These are phyloP conservation scores for Trachemys scripta DNA, from an alignment of 2,113 vertebrate genomes.

Conservation along the genomic window DNA sequence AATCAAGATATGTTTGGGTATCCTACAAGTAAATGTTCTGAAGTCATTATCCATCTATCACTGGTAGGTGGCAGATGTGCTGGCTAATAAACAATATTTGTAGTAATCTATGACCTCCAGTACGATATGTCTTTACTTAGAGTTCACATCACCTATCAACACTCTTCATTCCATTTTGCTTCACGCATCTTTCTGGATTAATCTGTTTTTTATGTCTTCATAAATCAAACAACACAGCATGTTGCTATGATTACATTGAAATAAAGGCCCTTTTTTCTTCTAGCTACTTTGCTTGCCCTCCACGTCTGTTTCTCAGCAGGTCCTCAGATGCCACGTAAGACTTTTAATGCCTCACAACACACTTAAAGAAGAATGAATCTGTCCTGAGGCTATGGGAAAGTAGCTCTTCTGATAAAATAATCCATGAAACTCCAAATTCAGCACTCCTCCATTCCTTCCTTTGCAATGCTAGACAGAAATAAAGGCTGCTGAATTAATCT, in stretches of 20 bases:
- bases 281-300: slow-evolving; percentile 54
- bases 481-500: slow-evolving; percentile 40
- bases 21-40: not conserved
- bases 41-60: not conserved
- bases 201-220: slow-evolving; percentile 52
- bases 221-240: slow-evolving; percentile 67
- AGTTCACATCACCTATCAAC: slow-evolving; percentile 19
- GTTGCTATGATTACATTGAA: slow-evolving; percentile 60
- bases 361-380: slow-evolving; percentile 34
- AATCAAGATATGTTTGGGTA: not conserved
- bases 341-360: slow-evolving; percentile 46
- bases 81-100: slow-evolving; percentile 15
- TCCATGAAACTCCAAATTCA: slow-evolving; percentile 57
- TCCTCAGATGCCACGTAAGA: slow-evolving; percentile 48
- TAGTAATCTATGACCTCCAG: slow-evolving; percentile 25
- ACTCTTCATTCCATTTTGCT: slow-evolving; percentile 33
- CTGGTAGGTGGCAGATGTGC: not conserved
- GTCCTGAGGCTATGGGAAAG: slow-evolving; percentile 9
- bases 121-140: not conserved
- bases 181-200: slow-evolving; percentile 37
- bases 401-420: slow-evolving; percentile 36
- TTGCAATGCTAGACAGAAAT: slow-evolving; percentile 33
- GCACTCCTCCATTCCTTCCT: slow-evolving; percentile 21
- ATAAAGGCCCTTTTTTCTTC: slow-evolving; percentile 43
- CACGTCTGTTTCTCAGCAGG: slow-evolving; percentile 54